Conservation (phyloP, 2,113 vertebrate species). For the Protomyctophum bolini region DNA sequence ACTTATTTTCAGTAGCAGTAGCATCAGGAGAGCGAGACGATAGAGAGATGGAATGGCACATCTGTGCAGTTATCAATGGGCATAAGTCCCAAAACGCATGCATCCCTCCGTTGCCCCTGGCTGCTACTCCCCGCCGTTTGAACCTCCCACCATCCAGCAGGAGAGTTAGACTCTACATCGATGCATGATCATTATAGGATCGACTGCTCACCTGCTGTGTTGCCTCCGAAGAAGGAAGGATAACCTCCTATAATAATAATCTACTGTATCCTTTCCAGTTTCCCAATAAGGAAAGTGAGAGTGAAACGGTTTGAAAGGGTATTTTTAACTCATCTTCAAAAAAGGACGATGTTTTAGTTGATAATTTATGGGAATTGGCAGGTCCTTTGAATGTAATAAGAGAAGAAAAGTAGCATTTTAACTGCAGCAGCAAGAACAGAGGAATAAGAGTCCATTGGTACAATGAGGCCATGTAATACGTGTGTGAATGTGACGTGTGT, state of each 20-base stretch:
- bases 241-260: too few species aligned
- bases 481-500: background rate
- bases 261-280: too few species aligned
- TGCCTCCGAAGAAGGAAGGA: too few species aligned
- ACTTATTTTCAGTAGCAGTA: too few species aligned
- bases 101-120: too few species aligned
- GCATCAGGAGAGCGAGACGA: too few species aligned
- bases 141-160: too few species aligned
- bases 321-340: background rate
- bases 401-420: constrained; percentile 7
- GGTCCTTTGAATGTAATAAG: constrained; percentile 38
- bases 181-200: background rate
- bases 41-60: too few species aligned
- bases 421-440: constrained; percentile 29
- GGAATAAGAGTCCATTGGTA: constrained; percentile 21
- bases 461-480: background rate
- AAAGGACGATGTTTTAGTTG: constrained; percentile 35
- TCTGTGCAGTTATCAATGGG: too few species aligned
- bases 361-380: constrained; percentile 56
- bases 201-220: too few species aligned
- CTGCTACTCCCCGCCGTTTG: too few species aligned
- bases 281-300: constrained; percentile 40
- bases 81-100: too few species aligned
- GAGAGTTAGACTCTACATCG: background rate
- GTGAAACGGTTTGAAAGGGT: background rate